Evolutionary conservation across 2,113 vertebrate genomes (phyloP).

Genomic region (Deroptyus accipitrinus): DNA sequence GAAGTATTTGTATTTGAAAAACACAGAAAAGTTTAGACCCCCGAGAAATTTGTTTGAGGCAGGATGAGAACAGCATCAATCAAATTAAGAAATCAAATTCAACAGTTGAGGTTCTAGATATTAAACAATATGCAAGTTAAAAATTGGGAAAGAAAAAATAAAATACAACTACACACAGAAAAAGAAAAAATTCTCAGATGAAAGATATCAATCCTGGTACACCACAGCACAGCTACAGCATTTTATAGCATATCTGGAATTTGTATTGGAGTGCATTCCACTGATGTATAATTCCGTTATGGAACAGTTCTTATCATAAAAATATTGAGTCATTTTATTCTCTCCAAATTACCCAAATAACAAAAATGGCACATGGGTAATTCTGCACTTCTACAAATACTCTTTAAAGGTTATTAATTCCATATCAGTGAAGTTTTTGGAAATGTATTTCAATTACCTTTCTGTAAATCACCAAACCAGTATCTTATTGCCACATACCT

Average conservation of each 20-base stretch:
- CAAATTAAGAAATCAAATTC: neutral
- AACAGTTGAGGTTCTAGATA: fast-evolving
- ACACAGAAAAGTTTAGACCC: neutral
- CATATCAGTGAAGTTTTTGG: neutral
- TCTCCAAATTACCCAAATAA: neutral
- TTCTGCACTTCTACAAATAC: neutral
- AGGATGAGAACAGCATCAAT: neutral
- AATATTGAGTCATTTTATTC: neutral
- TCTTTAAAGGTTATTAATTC: neutral
- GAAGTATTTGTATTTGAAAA: neutral
- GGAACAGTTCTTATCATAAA: neutral
- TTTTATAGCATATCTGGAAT: neutral
- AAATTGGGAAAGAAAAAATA: neutral
- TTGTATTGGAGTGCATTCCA: neutral
- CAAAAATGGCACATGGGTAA: neutral
- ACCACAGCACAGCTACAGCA: neutral
- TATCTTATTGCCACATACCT: neutral
- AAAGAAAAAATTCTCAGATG: neutral
- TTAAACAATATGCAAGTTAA: neutral
- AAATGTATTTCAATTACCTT: neutral
- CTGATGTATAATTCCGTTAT: neutral
- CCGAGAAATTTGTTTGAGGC: neutral
- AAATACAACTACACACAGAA: neutral
- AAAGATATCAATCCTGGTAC: neutral
- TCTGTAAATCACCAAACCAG: neutral